Percentiles rank a stretch among this genome's conserved stretches.
phyloP scores from a whole-genome alignment of 2,797 vertebrate species.

The Limnodromus scolopaceus region DNA sequence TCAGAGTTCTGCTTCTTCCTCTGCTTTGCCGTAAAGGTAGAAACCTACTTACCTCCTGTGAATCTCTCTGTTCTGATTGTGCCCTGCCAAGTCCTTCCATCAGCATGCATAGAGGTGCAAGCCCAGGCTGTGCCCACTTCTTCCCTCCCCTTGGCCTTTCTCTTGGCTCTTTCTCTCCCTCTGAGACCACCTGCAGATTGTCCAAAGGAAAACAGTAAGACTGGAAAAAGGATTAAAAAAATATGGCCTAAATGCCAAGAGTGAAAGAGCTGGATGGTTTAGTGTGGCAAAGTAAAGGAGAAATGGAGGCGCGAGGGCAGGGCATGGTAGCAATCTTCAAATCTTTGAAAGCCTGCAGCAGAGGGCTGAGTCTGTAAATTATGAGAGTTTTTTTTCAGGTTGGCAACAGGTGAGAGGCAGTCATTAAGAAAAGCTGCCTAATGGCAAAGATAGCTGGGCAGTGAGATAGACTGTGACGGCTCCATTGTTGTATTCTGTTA shows the following conservation, averaged over 20 bases:
- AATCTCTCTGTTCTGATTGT: not conserved
- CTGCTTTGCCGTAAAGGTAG: not conserved
- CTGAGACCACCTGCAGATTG: not conserved
- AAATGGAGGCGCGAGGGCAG: not conserved
- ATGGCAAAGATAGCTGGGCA: not conserved
- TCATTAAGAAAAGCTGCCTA: not conserved
- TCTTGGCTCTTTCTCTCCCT: not conserved
- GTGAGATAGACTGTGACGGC: not conserved
- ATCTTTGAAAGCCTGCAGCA: not conserved
- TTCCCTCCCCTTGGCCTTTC: not conserved
- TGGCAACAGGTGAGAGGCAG: not conserved
- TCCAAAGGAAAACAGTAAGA: not conserved
- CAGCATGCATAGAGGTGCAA: not conserved
- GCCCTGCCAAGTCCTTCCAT: not conserved
- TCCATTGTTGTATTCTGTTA: accelerated
- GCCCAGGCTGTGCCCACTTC: not conserved
- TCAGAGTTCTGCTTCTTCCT: not conserved
- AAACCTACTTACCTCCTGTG: not conserved
- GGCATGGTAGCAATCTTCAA: not conserved
- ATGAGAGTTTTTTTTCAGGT: not conserved
- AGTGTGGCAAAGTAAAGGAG: not conserved
- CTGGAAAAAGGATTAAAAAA: not conserved
- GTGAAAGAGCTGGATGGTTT: not conserved
- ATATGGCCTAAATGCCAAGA: not conserved
- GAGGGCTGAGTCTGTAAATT: not conserved